A percentile compares a stretch with the other conserved stretches of the same genome.
These are phyloP conservation scores for Epistrophe eligans DNA, from an alignment of 2,888 invertebrate species.

Conservation along the genomic window DNA sequence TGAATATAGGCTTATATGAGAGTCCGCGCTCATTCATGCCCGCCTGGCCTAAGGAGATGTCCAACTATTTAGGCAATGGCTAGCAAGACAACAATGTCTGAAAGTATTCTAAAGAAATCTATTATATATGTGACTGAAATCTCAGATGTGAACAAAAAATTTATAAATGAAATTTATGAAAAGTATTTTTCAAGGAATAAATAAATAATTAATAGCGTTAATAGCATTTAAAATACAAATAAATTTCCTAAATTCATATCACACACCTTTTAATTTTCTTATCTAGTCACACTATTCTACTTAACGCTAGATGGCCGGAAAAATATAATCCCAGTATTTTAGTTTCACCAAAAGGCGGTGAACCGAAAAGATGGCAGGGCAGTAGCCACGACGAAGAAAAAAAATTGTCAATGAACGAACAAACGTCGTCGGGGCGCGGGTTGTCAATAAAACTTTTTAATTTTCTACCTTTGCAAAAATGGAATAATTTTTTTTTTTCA, in stretches of 20 bases:
- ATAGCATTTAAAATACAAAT: too few species aligned
- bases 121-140: too few species aligned
- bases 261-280: slow-evolving; percentile 10
- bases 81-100: too few species aligned
- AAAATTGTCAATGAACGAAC: slow-evolving; percentile 50
- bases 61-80: too few species aligned
- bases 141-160: too few species aligned
- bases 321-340: slow-evolving; percentile 49
- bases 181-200: too few species aligned
- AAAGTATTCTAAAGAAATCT: too few species aligned
- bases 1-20: too few species aligned
- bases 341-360: slow-evolving; percentile 46
- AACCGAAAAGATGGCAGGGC: slow-evolving; percentile 69
- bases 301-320: slow-evolving; percentile 14
- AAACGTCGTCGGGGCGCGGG: slow-evolving; percentile 70
- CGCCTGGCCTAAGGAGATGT: too few species aligned
- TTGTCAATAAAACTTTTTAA: slow-evolving; percentile 69
- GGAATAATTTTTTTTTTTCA: slow-evolving; percentile 41
- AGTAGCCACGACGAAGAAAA: slow-evolving; percentile 46
- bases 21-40: too few species aligned
- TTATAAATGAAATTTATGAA: too few species aligned
- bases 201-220: too few species aligned
- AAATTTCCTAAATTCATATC: background rate
- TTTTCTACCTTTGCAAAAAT: slow-evolving; percentile 56
- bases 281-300: background rate